Evolutionary conservation across 1,140 invertebrate genomes (phyloP).

Genomic region (Cyclina sinensis): DNA sequence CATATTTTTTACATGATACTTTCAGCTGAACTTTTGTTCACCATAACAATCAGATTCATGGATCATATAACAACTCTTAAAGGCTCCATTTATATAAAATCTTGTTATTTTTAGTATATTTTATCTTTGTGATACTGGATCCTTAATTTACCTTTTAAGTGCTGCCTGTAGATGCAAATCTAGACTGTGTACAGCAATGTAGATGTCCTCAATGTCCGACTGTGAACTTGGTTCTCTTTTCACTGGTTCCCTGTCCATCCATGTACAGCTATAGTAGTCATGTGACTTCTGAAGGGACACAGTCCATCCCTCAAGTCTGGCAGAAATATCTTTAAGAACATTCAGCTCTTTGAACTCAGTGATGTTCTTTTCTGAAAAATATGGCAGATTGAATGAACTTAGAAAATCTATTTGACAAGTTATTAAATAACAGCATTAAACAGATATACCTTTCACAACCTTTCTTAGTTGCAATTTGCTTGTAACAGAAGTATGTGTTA

Average conservation of each 20-base stretch:
- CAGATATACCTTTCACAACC: too few species aligned
- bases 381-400: background rate
- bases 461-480: too few species aligned
- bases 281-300: constrained; percentile 44
- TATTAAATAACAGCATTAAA: too few species aligned
- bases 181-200: constrained; percentile 77
- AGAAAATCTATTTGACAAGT: too few species aligned
- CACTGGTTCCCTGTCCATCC: constrained; percentile 52
- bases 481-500: too few species aligned
- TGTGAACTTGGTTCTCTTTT: background rate
- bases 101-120: too few species aligned
- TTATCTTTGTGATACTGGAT: background rate
- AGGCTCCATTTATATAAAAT: too few species aligned
- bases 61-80: too few species aligned
- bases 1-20: too few species aligned
- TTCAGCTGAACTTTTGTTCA: too few species aligned
- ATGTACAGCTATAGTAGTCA: constrained; percentile 45
- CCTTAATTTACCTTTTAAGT: constrained; percentile 65
- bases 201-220: constrained; percentile 54
- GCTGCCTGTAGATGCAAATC: constrained; percentile 79
- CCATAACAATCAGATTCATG: too few species aligned
- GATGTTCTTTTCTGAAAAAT: background rate
- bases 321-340: background rate
- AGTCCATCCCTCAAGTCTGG: constrained; percentile 36
- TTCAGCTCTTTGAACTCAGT: background rate